Evolutionary conservation across 1,140 invertebrate species (phyloP).

Genomic region (Battus philenor): DNA sequence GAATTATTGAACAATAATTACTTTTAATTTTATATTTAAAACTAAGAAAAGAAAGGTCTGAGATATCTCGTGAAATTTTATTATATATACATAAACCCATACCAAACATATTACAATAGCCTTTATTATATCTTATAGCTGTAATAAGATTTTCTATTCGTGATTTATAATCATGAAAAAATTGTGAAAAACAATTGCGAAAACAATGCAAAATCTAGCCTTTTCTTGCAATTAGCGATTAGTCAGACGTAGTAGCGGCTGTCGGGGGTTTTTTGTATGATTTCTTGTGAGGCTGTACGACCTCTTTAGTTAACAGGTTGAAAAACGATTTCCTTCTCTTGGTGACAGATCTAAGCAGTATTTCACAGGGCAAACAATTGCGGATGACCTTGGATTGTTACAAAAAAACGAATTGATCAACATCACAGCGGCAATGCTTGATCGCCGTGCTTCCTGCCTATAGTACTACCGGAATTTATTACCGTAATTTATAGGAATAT

Average conservation of each 20-base stretch:
- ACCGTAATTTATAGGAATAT: too few species aligned
- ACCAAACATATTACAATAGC: too few species aligned
- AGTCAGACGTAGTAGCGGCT: slow-evolving; percentile 32
- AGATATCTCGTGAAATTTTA: too few species aligned
- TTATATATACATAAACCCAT: too few species aligned
- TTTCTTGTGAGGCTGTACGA: slow-evolving; percentile 49
- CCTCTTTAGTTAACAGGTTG: slow-evolving; percentile 47
- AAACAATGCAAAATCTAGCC: slow-evolving; percentile 29
- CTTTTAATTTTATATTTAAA: too few species aligned
- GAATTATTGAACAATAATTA: too few species aligned
- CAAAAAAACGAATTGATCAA: slow-evolving; percentile 21
- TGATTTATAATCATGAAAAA: too few species aligned
- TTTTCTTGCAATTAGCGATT: slow-evolving; percentile 45
- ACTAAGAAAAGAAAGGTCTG: too few species aligned
- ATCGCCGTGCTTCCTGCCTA: slow-evolving; percentile 22
- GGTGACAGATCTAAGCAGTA: slow-evolving; percentile 20
- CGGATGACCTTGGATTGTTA: slow-evolving; percentile 51
- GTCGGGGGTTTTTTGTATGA: slow-evolving; percentile 39
- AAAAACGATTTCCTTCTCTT: slow-evolving; percentile 51
- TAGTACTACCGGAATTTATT: too few species aligned
- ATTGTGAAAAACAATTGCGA: too few species aligned
- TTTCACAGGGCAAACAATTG: slow-evolving; percentile 32
- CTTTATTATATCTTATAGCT: too few species aligned
- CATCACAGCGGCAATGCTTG: slow-evolving; percentile 11
- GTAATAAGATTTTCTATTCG: too few species aligned